Conservation (phyloP, 2,113 vertebrate species). For the Platysteira castanea region DNA sequence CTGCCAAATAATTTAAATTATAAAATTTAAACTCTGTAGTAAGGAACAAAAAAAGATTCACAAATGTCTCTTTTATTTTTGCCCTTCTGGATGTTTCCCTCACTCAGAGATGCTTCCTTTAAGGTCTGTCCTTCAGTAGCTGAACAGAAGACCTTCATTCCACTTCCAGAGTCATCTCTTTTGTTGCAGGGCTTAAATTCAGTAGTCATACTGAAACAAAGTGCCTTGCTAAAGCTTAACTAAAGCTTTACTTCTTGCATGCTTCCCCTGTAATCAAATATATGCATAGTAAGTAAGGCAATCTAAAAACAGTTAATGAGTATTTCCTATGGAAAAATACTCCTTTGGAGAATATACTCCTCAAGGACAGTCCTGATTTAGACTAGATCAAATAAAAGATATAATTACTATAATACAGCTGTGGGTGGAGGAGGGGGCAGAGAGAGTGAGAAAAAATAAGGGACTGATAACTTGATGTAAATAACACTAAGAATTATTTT, state of each 20-base stretch:
- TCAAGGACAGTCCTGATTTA: background rate
- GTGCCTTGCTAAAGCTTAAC: background rate
- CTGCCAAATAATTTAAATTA: background rate
- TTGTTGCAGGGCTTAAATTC: background rate
- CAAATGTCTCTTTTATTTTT: background rate
- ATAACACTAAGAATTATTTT: background rate
- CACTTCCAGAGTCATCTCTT: background rate
- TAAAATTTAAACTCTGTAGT: background rate
- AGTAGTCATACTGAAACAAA: background rate
- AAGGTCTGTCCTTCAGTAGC: background rate
- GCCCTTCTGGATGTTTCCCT: background rate
- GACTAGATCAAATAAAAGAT: conserved; percentile 6
- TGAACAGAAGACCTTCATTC: background rate
- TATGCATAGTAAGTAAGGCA: background rate
- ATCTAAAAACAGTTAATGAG: background rate
- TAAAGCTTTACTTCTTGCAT: background rate
- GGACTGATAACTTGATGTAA: background rate
- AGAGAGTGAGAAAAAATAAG: background rate
- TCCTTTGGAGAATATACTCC: background rate
- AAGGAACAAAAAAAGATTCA: accelerated
- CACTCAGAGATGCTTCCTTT: background rate
- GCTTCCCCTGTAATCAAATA: background rate
- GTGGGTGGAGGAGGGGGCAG: background rate
- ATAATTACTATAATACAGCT: background rate
- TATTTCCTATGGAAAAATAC: conserved; percentile 1